Evolutionary conservation across 2,888 invertebrate genomes (phyloP), one percentile per base, ranked within the genome.

Genomic region (Eupithecia exiguata): DNA sequence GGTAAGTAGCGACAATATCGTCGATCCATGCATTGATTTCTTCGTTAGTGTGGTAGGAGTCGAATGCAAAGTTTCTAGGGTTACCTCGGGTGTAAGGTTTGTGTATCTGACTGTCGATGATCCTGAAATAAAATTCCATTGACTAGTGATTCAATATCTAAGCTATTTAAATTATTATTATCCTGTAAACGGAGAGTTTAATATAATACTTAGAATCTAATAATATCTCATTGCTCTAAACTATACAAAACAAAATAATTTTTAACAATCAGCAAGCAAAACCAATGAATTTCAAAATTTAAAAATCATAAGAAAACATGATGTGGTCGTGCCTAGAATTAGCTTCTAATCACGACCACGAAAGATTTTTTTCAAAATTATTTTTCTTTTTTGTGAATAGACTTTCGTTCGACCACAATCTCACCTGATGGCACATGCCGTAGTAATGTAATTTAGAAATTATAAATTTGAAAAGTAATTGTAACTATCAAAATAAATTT

Each of bases 1-100:
- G 93, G 83, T 95, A 92, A 6, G 86, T 77, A 0, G 81, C 83
- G 5, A 91, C 92, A 68, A 96, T 84, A 74, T 89, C 87, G 40
- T 95, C 93, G 35, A 97, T 85, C 95, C 96, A 97, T 0, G 87
- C 87, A 77, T 96, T 88, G 61, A 96, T 96, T 80, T 95, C 95
- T 0, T 95, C 93, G 53, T 96, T 85, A 0, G 88, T 89, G 81
- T 96, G 94, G 82, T 96, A 97, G 5, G 88, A 89, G 12, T 90
- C 94, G 95, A 96, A 96, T n/a, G 68, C 67, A 86, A 87, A 86
- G 65, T 76, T 82, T 76, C 74, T 80, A 0, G 75, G 46, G 53
- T 82, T 76, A 5, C 82, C 84, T 79, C 80, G 81, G 16, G 82
- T 83, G 40, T 87, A 87, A 0, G 70, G 72, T 30, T 83, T 79